A percentile compares a stretch with the other conserved stretches of the same genome.
Conservation (phyloP, 1,140 invertebrate genomes). For the Aphelinus atriplicis region DNA sequence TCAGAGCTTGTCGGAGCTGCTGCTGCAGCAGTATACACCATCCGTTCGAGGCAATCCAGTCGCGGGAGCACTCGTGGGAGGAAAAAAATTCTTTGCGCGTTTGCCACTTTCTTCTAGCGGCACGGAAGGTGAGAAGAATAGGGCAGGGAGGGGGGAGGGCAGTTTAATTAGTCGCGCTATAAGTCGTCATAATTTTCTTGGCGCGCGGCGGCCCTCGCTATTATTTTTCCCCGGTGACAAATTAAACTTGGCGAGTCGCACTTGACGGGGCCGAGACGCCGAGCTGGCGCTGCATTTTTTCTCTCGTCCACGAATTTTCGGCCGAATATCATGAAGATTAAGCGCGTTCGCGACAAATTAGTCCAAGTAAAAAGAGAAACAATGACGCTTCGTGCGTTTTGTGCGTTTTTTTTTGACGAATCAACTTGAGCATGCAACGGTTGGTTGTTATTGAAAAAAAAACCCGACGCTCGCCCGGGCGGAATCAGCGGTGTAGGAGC, state of each 20-base stretch:
- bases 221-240: no score
- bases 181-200: slow-evolving; percentile 22
- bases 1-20: no score
- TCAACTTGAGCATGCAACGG: background rate
- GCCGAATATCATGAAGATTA: no score
- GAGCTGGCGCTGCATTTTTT: background rate
- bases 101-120: background rate
- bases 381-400: no score
- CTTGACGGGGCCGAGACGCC: no score
- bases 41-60: background rate
- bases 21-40: no score
- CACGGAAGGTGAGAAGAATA: background rate
- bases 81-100: background rate
- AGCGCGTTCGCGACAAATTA: no score
- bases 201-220: background rate
- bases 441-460: background rate
- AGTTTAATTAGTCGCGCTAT: slow-evolving; percentile 19
- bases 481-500: no score
- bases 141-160: background rate
- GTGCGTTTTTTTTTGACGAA: background rate
- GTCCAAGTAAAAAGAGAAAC: no score
- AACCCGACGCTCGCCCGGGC: no score
- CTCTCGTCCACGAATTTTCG: background rate
- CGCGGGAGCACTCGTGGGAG: background rate
- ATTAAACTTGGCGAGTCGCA: no score